Evolutionary conservation across 2,797 vertebrate genomes (phyloP), one percentile per base, ranked within the genome.

Genomic region (Hybognathus amarus): DNA sequence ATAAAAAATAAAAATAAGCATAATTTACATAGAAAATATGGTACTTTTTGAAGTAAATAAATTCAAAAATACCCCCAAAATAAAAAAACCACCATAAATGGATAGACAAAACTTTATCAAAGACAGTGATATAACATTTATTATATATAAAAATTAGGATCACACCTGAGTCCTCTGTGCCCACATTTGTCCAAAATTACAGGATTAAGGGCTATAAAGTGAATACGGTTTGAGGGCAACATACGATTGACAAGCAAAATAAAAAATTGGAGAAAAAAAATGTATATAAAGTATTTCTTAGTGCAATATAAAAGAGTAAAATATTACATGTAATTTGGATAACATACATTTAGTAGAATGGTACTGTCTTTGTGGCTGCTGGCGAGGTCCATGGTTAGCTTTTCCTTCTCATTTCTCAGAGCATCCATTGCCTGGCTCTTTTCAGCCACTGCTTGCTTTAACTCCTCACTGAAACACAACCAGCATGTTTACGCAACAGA

Each of bases 391-490:
- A 93, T 92, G 5, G 91, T 91, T 93, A 99, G 95, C 93, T 95
- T 96, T 81, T 92, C 86, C 89, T 97, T 98, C 90, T 98, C 96
- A 82, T 97, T 95, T 86, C 96, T 94, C 89, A 99, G 89, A 18
- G 85, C 93, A 40, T 95, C 93, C 42, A 98, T 93, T 89, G 96
- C 94, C 91, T 95, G 94, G 36, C 93, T 93, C 92, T 96, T 96
- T 88, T 93, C 93, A 89, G 94, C 36, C 1, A 1, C 36, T 94
- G n/a, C 93, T 91, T 94, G 94, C 94, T 96, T 97, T 83, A 98
- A 95, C 85, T 92, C 94, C 92, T 97, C 96, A 90, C 98, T 99
- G 86, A 92, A 91, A 95, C 85, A 93, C 86, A 90, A 89, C 12
- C 33, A 69, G 36, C 11, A 42, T 4, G 2, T 36, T 67, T 11